phyloP scores from a whole-genome alignment of 2,113 vertebrate genomes.

The Corvus cornix region DNA sequence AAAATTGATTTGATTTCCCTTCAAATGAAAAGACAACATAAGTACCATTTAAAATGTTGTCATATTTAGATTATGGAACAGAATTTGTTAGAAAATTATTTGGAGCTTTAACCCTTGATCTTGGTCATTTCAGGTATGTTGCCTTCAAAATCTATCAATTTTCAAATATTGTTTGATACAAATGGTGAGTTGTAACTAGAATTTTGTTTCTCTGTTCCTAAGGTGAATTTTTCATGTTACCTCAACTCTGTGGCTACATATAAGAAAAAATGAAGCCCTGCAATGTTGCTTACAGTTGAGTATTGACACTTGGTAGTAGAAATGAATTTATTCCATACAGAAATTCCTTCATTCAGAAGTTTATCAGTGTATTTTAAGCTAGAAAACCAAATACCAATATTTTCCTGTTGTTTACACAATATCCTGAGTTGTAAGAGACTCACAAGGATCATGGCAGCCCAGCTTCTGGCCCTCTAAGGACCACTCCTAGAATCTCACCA shows the following conservation, averaged over 20 bases:
- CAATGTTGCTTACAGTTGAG: not conserved
- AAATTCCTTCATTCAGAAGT: not conserved
- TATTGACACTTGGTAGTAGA: not conserved
- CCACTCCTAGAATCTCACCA: rapidly evolving
- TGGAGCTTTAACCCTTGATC: not conserved
- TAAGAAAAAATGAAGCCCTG: not conserved
- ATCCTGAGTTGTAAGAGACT: not conserved
- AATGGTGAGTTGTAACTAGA: not conserved
- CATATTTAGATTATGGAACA: not conserved
- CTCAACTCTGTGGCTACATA: not conserved
- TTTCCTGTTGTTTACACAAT: not conserved
- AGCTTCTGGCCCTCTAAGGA: not conserved
- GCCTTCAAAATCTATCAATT: not conserved
- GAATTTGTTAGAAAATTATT: not conserved
- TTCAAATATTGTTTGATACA: not conserved
- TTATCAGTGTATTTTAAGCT: not conserved
- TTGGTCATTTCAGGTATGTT: not conserved
- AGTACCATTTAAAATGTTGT: not conserved
- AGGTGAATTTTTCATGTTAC: not conserved
- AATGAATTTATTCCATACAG: not conserved
- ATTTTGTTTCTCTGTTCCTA: not conserved
- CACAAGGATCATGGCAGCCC: not conserved
- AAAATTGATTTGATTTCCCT: not conserved
- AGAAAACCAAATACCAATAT: not conserved
- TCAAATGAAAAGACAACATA: not conserved